Percentiles rank a stretch among this genome's conserved stretches.
Conservation (phyloP, 1,140 invertebrate genomes). For the Carposina sasakii region DNA sequence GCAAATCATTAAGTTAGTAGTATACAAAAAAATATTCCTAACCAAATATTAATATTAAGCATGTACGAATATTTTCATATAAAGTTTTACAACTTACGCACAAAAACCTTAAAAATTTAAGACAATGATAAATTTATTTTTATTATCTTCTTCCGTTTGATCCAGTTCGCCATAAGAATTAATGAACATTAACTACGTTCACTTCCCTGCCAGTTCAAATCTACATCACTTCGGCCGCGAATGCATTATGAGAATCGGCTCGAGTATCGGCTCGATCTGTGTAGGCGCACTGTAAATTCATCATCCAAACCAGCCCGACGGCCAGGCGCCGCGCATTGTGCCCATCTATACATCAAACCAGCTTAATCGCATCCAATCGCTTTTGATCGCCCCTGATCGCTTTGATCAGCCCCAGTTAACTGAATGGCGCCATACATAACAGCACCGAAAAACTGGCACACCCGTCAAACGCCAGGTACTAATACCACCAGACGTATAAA, state of each 20-base stretch:
- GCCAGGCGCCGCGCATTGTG: slow-evolving; percentile 20
- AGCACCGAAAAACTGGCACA: slow-evolving; percentile 25
- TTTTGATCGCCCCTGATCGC: slow-evolving; percentile 36
- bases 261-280: slow-evolving; percentile 14
- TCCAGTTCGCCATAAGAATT: no score
- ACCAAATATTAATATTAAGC: no score
- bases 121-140: no score
- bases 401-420: slow-evolving; percentile 28
- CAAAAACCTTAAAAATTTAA: no score
- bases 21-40: no score
- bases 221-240: slow-evolving; percentile 17
- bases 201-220: no score
- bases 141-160: no score
- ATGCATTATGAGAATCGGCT: slow-evolving; percentile 19
- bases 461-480: slow-evolving; percentile 44
- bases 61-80: no score
- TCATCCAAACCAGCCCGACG: slow-evolving; percentile 4
- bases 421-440: background rate
- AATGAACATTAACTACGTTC: no score
- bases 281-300: slow-evolving; percentile 14
- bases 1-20: no score
- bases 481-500: slow-evolving; percentile 54
- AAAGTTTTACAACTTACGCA: no score
- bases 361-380: slow-evolving; percentile 44
- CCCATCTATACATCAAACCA: slow-evolving; percentile 31